Evolutionary conservation across 2,113 vertebrate genomes (phyloP).

Genomic region (Pelmatolapia mariae): DNA sequence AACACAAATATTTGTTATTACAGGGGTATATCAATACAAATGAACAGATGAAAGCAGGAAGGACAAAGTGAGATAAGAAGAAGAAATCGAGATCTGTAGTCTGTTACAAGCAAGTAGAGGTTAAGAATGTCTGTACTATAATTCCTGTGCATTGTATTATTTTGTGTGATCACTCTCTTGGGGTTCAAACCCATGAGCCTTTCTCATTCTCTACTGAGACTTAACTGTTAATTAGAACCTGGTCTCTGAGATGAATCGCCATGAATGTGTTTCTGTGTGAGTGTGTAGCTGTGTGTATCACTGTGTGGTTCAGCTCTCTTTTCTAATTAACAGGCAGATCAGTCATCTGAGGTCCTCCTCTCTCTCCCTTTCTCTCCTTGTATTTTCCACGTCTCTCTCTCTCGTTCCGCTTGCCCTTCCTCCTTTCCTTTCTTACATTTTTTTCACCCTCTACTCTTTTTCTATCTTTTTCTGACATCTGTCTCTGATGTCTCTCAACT

Average conservation of each 20-base stretch:
- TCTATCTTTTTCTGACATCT: background rate
- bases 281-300: constrained; percentile 9
- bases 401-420: background rate
- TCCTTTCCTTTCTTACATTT: constrained; percentile 2
- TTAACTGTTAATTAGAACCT: constrained; percentile 66
- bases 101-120: background rate
- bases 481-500: background rate
- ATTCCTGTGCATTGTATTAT: constrained; percentile 25
- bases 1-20: background rate
- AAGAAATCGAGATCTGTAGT: background rate
- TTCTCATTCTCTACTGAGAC: constrained; percentile 52
- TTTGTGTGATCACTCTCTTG: constrained; percentile 41
- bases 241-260: constrained; percentile 53
- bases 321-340: constrained; percentile 68
- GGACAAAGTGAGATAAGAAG: background rate
- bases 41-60: background rate
- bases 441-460: background rate
- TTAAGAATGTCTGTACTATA: background rate
- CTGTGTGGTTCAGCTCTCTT: constrained; percentile 47
- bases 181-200: constrained; percentile 58
- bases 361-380: constrained; percentile 11
- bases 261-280: constrained; percentile 49
- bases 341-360: constrained; percentile 44
- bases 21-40: background rate
- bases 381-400: background rate